Conservation (phyloP, 2,888 invertebrate genomes). For the Zygogramma bicolorata region DNA sequence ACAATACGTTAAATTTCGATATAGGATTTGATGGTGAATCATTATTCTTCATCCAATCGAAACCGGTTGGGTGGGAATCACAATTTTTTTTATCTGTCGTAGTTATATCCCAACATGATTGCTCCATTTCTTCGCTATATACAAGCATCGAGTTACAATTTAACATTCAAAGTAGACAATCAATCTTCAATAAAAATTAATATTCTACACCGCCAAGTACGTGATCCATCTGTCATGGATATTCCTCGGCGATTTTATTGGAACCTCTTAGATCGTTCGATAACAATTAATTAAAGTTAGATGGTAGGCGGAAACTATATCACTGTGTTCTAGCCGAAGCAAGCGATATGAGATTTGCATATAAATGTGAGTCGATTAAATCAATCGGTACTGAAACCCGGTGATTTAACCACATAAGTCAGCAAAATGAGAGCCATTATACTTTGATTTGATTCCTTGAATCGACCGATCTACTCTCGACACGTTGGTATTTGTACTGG, state of each 20-base stretch:
- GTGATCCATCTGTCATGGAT: not conserved
- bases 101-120: not conserved
- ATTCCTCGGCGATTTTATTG: not conserved
- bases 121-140: not conserved
- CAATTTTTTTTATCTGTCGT: not conserved
- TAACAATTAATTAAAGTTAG: not conserved
- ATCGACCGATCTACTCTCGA: not conserved
- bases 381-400: slow-evolving; percentile 40
- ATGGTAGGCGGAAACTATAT: not conserved
- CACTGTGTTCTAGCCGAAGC: not conserved
- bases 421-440: not conserved
- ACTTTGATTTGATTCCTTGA: not conserved
- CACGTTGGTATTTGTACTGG: not conserved
- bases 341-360: slow-evolving; percentile 30
- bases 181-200: not conserved
- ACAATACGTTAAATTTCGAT: too few species aligned
- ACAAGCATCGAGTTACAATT: not conserved
- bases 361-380: slow-evolving; percentile 39
- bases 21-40: too few species aligned
- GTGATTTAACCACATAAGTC: slow-evolving; percentile 33
- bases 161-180: not conserved
- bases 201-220: not conserved
- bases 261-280: not conserved
- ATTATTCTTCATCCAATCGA: too few species aligned
- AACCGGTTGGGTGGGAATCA: too few species aligned